Base-by-base conservation (phyloP, 2,113 vertebrate species). In the Daboia siamensis region DNA sequence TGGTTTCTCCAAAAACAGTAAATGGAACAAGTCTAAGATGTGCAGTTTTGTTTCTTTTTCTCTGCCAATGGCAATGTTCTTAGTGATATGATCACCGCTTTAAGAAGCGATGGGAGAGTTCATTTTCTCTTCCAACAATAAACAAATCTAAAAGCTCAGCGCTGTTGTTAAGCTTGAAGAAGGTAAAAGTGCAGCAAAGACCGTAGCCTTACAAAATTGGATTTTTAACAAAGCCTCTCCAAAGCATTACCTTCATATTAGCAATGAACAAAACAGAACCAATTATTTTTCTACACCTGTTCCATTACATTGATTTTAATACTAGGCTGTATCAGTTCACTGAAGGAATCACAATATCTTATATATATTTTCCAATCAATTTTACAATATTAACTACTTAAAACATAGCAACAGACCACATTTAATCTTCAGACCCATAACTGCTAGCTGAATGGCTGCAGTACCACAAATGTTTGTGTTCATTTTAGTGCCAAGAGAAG, bases 61-160 rank as follows among this genome's bases (percentile, higher is more conserved):
- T 1, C n/a, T 93, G 90, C 69, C 93, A 64, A 46, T 93, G 86
- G 87, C 87, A 91, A 89, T 85, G 39, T 93, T 91, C 55, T 85
- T 48, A 46, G 55, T 86, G 93, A 91, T 89, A 56, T 2, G 92
- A 1, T 93, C 93, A 91, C 0, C 87, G 85, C 52, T 92, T 3
- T 87, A 10, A 92, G 39, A 86, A 1, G 80, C 44, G 57, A 15
- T 59, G 85, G 11, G 11, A 29, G 20, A 4, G 87, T 86, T 86
- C 91, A 93, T 91, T 57, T 39, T 88, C 80, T 74, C 55, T 87
- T 80, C 44, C 12, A 91, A 89, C 64, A 92, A 89, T 80, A 91
- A 92, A 89, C 85, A 29, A 86, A 92, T 13, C 46, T 33, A 86
- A 85, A 89, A 57, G 57, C 86, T 92, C 55, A 89, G 39, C 92